Percentiles rank a stretch among this genome's conserved stretches.
phyloP scores from a whole-genome alignment of 2,797 vertebrate genomes.

The Sebastes elongatus region DNA sequence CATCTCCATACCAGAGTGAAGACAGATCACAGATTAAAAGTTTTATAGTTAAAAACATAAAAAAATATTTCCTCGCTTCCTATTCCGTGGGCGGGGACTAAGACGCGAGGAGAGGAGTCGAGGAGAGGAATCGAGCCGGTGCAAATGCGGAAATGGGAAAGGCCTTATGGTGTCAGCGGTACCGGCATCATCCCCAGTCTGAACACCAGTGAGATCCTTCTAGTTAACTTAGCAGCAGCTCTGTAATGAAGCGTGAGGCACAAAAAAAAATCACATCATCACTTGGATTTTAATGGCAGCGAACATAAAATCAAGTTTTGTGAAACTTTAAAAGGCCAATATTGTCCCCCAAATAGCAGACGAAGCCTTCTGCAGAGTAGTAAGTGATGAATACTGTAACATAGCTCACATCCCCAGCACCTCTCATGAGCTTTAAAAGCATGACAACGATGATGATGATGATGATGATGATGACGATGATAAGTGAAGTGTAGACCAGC shows the following conservation, averaged over 20 bases:
- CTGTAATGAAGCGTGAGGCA: background rate
- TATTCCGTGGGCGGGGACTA: no score
- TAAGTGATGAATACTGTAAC: background rate
- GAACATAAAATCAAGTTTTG: background rate
- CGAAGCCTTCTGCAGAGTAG: background rate
- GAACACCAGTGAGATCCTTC: no score
- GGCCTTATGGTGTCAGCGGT: no score
- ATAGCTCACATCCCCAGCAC: background rate
- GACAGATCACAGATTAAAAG: no score
- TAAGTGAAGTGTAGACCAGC: background rate
- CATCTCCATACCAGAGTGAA: no score
- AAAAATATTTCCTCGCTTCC: no score
- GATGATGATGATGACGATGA: background rate
- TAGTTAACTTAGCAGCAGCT: background rate
- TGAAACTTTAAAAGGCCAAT: conserved; percentile 3
- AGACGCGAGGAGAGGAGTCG: no score
- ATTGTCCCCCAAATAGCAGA: background rate
- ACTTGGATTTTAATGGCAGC: background rate
- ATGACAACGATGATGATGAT: background rate
- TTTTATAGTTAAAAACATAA: no score
- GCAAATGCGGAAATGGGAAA: no score
- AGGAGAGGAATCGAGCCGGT: no score
- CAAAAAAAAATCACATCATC: background rate
- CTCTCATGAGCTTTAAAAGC: background rate
- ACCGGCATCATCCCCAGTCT: no score